Conservation (phyloP, 2,113 vertebrate species). For the Lagopus leucura region DNA sequence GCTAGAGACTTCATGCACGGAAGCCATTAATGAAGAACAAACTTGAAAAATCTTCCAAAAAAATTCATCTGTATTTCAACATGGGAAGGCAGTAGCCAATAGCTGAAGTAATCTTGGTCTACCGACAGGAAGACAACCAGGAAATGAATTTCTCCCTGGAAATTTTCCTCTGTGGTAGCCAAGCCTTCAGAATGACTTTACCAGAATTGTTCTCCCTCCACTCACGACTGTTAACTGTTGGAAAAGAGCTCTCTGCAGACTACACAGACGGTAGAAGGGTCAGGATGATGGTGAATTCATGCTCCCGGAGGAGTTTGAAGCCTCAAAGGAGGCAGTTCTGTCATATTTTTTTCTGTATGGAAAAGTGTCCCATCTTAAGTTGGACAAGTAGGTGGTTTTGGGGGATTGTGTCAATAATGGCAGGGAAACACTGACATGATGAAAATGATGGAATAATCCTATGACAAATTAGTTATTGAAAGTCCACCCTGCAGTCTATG, state of each 20-base stretch:
- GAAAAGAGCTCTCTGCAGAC: neutral
- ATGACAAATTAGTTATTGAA: neutral
- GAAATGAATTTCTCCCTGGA: slow-evolving; percentile 12
- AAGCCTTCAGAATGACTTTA: neutral
- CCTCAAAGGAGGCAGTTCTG: neutral
- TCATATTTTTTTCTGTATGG: neutral
- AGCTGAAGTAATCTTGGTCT: neutral
- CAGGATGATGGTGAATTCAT: neutral
- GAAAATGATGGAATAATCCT: neutral
- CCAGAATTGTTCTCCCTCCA: neutral
- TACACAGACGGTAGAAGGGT: neutral
- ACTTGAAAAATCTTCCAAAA: slow-evolving; percentile 2
- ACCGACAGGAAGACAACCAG: neutral
- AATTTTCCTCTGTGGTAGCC: neutral
- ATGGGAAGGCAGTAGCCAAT: neutral
- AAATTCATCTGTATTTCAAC: neutral
- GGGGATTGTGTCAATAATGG: neutral
- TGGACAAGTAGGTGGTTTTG: neutral
- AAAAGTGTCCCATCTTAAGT: neutral
- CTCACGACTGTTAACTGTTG: neutral
- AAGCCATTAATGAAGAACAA: neutral
- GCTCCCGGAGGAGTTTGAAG: neutral
- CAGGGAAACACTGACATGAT: neutral
- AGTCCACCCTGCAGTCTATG: neutral
- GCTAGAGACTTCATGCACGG: neutral